Conservation (phyloP, 2,797 vertebrate species). For the Atherinosoma microstoma region DNA sequence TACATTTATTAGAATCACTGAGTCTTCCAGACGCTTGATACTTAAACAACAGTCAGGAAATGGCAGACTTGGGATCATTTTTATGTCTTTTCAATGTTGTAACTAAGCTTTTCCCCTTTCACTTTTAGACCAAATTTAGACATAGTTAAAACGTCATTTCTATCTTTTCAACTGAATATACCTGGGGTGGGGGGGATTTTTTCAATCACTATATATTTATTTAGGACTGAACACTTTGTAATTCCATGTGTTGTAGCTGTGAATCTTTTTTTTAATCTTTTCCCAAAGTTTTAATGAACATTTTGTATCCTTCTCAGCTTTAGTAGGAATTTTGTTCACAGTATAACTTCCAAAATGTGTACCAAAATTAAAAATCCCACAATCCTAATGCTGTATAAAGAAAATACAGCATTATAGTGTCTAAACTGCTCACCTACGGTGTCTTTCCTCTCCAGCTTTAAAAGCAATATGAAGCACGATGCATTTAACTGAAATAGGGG, state of each 20-base stretch:
- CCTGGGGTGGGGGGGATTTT: not conserved
- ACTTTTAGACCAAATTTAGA: too few species aligned
- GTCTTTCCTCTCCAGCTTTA: slow-evolving; percentile 30
- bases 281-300: slow-evolving; percentile 48
- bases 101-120: too few species aligned
- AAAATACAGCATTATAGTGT: slow-evolving; percentile 37
- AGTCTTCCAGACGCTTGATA: too few species aligned
- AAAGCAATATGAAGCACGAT: slow-evolving; percentile 45
- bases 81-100: too few species aligned
- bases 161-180: too few species aligned
- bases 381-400: not conserved
- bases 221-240: slow-evolving; percentile 47
- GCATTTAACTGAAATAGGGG: slow-evolving; percentile 67
- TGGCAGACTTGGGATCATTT: too few species aligned
- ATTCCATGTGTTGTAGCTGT: slow-evolving; percentile 11
- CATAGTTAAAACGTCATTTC: too few species aligned
- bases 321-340: slow-evolving; percentile 66
- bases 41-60: not conserved
- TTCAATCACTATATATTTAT: slow-evolving; percentile 9
- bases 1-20: not conserved
- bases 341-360: slow-evolving; percentile 72
- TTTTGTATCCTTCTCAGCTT: slow-evolving; percentile 43
- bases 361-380: slow-evolving; percentile 61
- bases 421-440: slow-evolving; percentile 29
- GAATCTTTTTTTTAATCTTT: slow-evolving; percentile 28